Evolutionary conservation across 2,888 invertebrate genomes (phyloP).

Genomic region (Poecilus cupreus): DNA sequence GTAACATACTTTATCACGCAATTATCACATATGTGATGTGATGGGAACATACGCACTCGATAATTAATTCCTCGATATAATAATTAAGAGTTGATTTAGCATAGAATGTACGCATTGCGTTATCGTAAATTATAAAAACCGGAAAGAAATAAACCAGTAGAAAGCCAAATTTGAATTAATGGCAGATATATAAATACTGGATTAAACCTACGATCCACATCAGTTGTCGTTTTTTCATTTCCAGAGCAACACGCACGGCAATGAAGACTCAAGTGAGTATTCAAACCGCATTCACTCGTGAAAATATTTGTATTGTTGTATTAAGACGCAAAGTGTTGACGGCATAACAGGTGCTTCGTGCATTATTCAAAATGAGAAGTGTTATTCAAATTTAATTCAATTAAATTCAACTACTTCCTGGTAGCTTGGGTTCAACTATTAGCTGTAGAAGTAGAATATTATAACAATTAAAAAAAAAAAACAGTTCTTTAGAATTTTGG

Average conservation of each 20-base stretch:
- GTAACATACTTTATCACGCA: slow-evolving; percentile 18
- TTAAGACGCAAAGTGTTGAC: no score
- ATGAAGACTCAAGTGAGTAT: slow-evolving; percentile 50
- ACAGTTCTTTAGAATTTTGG: no score
- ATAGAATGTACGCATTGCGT: slow-evolving; percentile 51
- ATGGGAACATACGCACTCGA: neutral
- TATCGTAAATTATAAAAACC: slow-evolving; percentile 39
- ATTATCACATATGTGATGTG: neutral
- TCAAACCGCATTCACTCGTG: neutral
- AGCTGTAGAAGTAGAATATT: no score
- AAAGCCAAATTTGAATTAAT: slow-evolving; percentile 54
- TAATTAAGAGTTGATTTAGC: slow-evolving; percentile 2
- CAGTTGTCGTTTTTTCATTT: slow-evolving; percentile 43
- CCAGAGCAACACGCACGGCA: slow-evolving; percentile 5
- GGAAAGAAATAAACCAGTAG: slow-evolving; percentile 46
- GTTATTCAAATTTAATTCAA: no score
- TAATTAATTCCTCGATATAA: slow-evolving; percentile 34
- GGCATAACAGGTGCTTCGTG: no score
- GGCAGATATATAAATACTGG: slow-evolving; percentile 51
- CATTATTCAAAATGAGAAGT: neutral
- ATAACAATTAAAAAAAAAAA: no score
- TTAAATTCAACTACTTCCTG: no score
- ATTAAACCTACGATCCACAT: neutral
- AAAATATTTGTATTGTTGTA: neutral
- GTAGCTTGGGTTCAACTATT: no score